phyloP scores from a whole-genome alignment of 53 echinoderm and acorn worm species.

The Zoroaster sp. region DNA sequence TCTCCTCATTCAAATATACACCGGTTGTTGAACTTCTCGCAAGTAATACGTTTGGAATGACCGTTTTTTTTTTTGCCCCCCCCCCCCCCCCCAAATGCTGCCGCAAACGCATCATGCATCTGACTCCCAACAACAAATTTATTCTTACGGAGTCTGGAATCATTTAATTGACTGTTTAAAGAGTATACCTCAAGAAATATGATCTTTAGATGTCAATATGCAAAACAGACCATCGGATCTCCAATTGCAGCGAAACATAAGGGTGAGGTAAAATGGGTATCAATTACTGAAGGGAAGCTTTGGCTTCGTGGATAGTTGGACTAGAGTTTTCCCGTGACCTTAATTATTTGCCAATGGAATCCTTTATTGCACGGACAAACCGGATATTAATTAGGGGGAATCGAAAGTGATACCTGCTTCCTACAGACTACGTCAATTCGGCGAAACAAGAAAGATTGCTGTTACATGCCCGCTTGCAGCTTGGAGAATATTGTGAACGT shows the following conservation, averaged over 20 bases:
- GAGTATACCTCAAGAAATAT: background rate
- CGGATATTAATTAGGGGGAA: background rate
- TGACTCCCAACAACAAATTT: background rate
- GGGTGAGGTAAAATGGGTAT: background rate
- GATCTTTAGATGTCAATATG: background rate
- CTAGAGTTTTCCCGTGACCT: background rate
- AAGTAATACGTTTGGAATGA: background rate
- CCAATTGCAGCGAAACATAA: background rate
- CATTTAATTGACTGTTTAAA: background rate
- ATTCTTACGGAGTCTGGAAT: no score
- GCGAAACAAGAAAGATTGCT: background rate
- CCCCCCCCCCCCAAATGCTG: no score
- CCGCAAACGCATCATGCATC: background rate
- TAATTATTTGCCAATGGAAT: background rate
- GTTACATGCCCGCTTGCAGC: background rate
- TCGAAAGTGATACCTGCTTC: background rate
- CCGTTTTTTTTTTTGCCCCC: no score
- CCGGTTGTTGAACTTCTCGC: background rate
- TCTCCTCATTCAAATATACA: no score
- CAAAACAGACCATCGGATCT: background rate
- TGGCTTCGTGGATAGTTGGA: background rate
- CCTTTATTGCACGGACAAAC: background rate
- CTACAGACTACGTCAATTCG: background rate
- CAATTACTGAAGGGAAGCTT: background rate
- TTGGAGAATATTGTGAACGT: background rate